A percentile compares a stretch with the other conserved stretches of the same genome.
Evolutionary conservation across 2,888 invertebrate genomes (phyloP).

Genomic region (Cactoblastis cactorum): DNA sequence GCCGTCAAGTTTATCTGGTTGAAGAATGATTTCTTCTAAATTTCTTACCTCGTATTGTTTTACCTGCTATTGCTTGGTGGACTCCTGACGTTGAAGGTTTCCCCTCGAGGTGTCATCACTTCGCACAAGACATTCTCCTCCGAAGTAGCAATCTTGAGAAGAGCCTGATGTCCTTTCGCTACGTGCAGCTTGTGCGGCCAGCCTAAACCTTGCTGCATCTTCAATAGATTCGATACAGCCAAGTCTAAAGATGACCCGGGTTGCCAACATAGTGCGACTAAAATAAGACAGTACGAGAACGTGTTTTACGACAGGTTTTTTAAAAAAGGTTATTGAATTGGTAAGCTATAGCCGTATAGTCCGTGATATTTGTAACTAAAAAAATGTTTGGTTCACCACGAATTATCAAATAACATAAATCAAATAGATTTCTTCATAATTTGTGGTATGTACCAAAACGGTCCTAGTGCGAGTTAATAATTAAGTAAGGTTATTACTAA

Average conservation of each 20-base stretch:
- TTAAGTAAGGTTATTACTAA: too few species aligned
- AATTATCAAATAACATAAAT: too few species aligned
- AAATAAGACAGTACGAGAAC: neutral
- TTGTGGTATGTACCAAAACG: too few species aligned
- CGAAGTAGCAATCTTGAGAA: constrained; percentile 42
- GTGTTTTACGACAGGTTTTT: neutral
- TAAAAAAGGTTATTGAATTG: too few species aligned
- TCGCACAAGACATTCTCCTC: constrained; percentile 44
- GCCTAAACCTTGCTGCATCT: constrained; percentile 57
- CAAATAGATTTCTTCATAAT: too few species aligned
- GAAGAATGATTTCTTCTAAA: too few species aligned
- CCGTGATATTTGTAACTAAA: neutral
- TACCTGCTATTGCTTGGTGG: constrained; percentile 43
- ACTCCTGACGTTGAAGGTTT: constrained; percentile 38
- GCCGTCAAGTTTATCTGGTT: too few species aligned
- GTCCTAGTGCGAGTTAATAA: too few species aligned
- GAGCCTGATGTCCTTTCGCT: constrained; percentile 52
- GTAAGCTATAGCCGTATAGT: too few species aligned
- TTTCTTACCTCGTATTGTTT: too few species aligned
- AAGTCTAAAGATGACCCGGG: constrained; percentile 30
- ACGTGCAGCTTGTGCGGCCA: constrained; percentile 53
- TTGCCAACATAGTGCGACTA: constrained; percentile 23
- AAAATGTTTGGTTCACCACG: too few species aligned
- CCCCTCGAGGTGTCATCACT: constrained; percentile 48
- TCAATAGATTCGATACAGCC: constrained; percentile 40